Percentiles rank a stretch among this genome's conserved stretches.
phyloP scores from a whole-genome alignment of 2,797 vertebrate species.

The Lophotriccus pileatus region DNA sequence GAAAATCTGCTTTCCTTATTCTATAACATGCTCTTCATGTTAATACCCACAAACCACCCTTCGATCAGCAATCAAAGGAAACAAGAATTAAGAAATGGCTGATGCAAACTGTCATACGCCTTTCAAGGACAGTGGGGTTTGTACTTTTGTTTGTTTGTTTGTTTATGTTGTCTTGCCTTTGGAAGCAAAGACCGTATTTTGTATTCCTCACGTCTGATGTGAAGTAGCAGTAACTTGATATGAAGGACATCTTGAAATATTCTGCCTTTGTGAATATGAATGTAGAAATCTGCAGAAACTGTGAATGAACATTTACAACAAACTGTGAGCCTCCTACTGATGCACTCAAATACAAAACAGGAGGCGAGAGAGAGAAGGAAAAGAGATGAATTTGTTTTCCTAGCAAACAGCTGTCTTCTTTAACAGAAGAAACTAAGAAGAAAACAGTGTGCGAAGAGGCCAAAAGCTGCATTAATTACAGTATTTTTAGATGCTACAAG shows the following conservation, averaged over 20 bases:
- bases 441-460: slow-evolving; percentile 47
- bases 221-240: not conserved
- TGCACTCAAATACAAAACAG: slow-evolving; percentile 52
- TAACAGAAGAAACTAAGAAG: slow-evolving; percentile 51
- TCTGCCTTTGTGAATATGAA: slow-evolving; percentile 56
- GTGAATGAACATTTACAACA: slow-evolving; percentile 68
- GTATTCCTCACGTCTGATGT: not conserved
- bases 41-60: not conserved
- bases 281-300: slow-evolving; percentile 48
- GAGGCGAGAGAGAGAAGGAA: slow-evolving; percentile 47
- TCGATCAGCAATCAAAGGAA: not conserved
- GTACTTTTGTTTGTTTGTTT: not conserved
- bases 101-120: not conserved
- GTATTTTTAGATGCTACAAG: slow-evolving; percentile 69
- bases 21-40: not conserved
- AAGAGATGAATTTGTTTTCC: slow-evolving; percentile 64
- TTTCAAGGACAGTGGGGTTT: not conserved
- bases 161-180: not conserved
- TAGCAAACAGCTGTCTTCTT: slow-evolving; percentile 58
- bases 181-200: slow-evolving; percentile 1
- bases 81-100: not conserved
- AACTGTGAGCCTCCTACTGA: slow-evolving; percentile 53
- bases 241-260: slow-evolving; percentile 46
- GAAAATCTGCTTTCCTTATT: not conserved
- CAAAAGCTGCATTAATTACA: slow-evolving; percentile 61